A percentile compares a stretch with the other conserved stretches of the same genome.
Conservation (phyloP, 2,113 vertebrate species). For the Dendrocopos noguchii region DNA sequence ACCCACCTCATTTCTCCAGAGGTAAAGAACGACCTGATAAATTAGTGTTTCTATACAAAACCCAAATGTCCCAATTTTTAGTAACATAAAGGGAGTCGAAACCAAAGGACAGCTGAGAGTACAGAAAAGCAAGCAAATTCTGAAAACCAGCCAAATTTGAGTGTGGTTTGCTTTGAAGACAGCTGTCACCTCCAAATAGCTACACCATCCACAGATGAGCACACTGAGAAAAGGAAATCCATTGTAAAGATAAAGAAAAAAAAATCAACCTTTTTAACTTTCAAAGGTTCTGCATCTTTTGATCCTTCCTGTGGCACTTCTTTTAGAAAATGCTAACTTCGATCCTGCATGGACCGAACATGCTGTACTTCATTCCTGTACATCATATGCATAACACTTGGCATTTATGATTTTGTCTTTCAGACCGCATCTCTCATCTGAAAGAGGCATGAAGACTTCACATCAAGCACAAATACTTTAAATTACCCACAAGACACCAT, state of each 20-base stretch:
- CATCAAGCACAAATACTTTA: background rate
- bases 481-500: background rate
- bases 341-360: background rate
- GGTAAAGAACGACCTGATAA: background rate
- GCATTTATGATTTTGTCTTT: background rate
- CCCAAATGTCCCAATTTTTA: constrained; percentile 17
- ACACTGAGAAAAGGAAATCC: background rate
- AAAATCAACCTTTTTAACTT: background rate
- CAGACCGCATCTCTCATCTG: background rate
- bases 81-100: background rate
- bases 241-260: background rate
- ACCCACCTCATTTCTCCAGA: background rate
- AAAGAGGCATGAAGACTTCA: background rate
- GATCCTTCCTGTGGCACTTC: background rate
- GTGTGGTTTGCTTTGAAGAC: background rate
- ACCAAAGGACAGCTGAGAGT: constrained; percentile 1
- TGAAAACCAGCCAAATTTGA: background rate
- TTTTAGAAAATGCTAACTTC: background rate
- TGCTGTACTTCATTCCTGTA: background rate
- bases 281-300: background rate
- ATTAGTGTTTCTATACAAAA: constrained; percentile 3
- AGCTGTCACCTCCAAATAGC: background rate
- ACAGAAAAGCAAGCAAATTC: background rate
- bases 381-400: background rate
- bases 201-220: background rate